Evolutionary conservation across 1,140 invertebrate genomes (phyloP), one percentile per base, ranked within the genome.

Genomic region (Acyrthosiphon pisum): DNA sequence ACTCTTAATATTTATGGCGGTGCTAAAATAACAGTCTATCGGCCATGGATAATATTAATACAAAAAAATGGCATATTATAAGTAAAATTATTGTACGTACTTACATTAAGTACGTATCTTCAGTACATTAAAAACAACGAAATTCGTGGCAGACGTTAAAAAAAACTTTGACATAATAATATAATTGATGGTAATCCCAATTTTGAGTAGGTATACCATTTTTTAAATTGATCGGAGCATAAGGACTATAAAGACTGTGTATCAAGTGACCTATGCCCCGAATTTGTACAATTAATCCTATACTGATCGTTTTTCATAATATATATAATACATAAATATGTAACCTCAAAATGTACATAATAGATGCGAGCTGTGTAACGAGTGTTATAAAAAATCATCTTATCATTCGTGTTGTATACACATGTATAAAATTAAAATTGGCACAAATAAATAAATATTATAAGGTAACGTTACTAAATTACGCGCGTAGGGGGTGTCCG

Each of bases 1-100:
- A 20, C 30, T 60, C 53, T 23, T 90, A 44, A 90, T 44, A 68
- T 90, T 76, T 90, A 90, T 90, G 89, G 89, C 89, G 26, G 23
- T 90, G 53, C 60, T 60, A n/a, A 68, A 90, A 89, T 53, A 53
- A 60, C 89, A 90, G 89, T 90, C 88, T 90, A 41, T 90, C 0
- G 53, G 56, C 7, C 26, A 56, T 30, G 18, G 6, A 44, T 23
- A 90, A 50, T 35, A 56, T 41, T 41, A 53, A 30, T 26, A 89
- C 1, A 26, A 48, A 6, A 53, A 53, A 53, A 89, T 89, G 48
- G 14, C 9, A n/a, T 46, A 86, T 46, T 46, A 86, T 86, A 26
- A 86, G 86, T 35, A 50, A 2, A 87, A 30, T 23, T 18, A n/a
- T 50, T 9, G 3, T 18, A 26, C 11, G 50, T 41, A 41, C 4